Conservation (phyloP, 2,113 vertebrate species). For the Centropus unirufus region DNA sequence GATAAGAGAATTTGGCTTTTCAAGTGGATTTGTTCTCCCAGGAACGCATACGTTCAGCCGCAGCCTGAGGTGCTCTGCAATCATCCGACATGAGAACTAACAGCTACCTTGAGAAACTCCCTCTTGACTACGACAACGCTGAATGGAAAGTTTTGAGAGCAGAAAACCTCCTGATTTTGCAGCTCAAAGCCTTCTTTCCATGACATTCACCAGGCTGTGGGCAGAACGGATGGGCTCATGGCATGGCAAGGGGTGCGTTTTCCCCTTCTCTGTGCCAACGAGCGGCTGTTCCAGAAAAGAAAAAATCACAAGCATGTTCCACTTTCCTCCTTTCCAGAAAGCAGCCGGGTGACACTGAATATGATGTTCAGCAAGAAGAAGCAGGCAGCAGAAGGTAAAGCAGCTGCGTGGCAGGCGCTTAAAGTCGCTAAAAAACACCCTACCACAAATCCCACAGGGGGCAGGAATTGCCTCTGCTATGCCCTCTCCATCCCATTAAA, state of each 20-base stretch:
- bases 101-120: neutral
- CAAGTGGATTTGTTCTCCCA: neutral
- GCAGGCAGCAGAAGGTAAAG: neutral
- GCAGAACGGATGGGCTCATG: neutral
- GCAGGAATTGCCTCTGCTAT: neutral
- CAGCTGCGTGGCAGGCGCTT: neutral
- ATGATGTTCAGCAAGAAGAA: neutral
- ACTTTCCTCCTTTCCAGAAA: neutral
- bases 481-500: neutral
- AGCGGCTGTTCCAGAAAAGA: neutral
- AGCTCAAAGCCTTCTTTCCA: neutral
- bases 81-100: neutral
- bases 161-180: neutral
- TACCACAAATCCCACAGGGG: neutral
- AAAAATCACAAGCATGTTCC: neutral
- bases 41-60: fast-evolving
- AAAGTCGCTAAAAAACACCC: neutral
- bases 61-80: neutral
- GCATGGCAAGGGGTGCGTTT: neutral
- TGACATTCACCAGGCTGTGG: neutral
- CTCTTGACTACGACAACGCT: neutral
- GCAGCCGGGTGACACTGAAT: neutral
- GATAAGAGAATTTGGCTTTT: neutral
- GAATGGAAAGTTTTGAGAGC: neutral
- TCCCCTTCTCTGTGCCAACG: neutral